Conservation (phyloP, 2,113 vertebrate genomes). For the Caranx ignobilis region DNA sequence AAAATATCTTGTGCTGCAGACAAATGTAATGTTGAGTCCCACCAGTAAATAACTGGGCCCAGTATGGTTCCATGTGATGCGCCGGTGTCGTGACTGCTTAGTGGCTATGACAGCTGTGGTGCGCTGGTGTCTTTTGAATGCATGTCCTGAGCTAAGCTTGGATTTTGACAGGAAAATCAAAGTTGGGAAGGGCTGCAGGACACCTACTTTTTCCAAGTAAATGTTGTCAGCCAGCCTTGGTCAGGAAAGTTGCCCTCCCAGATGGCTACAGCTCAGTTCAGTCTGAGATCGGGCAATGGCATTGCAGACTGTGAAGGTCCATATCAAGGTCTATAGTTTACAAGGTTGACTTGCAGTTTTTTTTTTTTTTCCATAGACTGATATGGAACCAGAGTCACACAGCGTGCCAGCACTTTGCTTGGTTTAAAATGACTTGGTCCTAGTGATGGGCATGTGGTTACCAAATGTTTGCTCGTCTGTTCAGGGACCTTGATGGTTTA, state of each 20-base stretch:
- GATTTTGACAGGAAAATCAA: slow-evolving; percentile 24
- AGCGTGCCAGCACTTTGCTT: slow-evolving; percentile 42
- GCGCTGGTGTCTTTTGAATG: slow-evolving; percentile 2
- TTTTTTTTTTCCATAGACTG: slow-evolving; percentile 1
- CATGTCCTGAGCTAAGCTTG: slow-evolving; percentile 12
- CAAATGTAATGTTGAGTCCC: background rate
- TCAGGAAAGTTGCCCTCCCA: slow-evolving; percentile 16
- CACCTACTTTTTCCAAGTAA: background rate
- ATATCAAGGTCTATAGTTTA: slow-evolving; percentile 55
- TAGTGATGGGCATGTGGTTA: slow-evolving; percentile 21
- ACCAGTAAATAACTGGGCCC: background rate
- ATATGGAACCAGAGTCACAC: slow-evolving; percentile 31
- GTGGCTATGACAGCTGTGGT: background rate
- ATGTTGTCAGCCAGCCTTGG: background rate
- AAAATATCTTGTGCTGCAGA: slow-evolving; percentile 8
- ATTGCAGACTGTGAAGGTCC: slow-evolving; percentile 45
- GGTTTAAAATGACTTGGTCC: slow-evolving; percentile 31
- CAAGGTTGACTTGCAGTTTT: slow-evolving; percentile 18
- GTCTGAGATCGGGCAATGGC: background rate
- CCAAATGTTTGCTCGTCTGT: slow-evolving; percentile 56
- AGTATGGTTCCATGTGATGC: slow-evolving; percentile 1
- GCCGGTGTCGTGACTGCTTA: slow-evolving; percentile 26
- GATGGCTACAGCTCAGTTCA: slow-evolving; percentile 24
- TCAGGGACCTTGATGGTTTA: slow-evolving; percentile 55
- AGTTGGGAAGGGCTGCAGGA: background rate